Evolutionary conservation across 2,888 invertebrate species (phyloP), one percentile per base, ranked within the genome.

Genomic region (Chloroclystis v-ata): DNA sequence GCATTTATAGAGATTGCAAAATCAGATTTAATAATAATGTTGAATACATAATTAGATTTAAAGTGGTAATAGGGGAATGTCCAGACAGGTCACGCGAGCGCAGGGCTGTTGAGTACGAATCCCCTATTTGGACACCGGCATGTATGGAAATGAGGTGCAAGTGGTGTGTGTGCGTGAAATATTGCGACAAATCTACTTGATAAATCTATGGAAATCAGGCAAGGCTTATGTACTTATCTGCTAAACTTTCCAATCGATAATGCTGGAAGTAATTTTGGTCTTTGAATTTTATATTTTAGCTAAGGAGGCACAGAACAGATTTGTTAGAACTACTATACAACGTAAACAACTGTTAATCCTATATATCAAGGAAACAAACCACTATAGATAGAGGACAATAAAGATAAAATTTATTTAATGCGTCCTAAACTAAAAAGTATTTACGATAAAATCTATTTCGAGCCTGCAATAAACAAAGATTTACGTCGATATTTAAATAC

Each of bases 91-190:
- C 51, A 52, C 51, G 51, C 51, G 28, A 47, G 43, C 38, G 37
- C 35, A 16, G 39, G 37, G 26, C 46, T 38, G 43, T 43, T 46
- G 33, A 30, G 30, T n/a, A n/a, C n/a, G n/a, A n/a, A n/a, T n/a
- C 52, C 54, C 54, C 49, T 54, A 53, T 57, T 57, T 55, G 48
- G 52, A 52, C 49, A 55, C 30, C 44, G 35, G 42, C 49, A 49
- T 51, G 16, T 49, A 58, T 58, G 56, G 41, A 47, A 58, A 56
- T 58, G 53, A 56, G 43, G 28, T 43, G 51, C 41, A 43, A 46
- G 44, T 43, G 48, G 45, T 52, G 48, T 56, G 49, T 49, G 44
- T 38, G 28, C 43, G 37, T 47, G 41, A 52, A 48, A 30, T 49
- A 49, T 54, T 35, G 43, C 47, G 38, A 56, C 44, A 50, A 54